Conservation (phyloP, 2,888 invertebrate genomes). For the Ornithoptera priamus region DNA sequence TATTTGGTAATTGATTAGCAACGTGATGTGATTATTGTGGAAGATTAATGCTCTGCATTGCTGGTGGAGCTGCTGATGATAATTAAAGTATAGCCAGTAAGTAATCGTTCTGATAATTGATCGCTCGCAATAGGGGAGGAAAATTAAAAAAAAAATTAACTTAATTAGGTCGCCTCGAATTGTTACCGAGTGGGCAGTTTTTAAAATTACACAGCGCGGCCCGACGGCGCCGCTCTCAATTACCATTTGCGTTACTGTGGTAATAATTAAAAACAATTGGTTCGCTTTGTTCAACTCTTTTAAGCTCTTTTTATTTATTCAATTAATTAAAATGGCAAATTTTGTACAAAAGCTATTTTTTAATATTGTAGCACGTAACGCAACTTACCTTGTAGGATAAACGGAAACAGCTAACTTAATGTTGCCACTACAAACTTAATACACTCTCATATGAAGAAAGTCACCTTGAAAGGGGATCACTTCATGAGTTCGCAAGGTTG, state of each 20-base stretch:
- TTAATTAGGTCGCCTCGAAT: constrained; percentile 18
- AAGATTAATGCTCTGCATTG: too few relatives aligned
- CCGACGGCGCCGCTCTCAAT: background rate
- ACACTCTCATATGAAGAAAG: too few relatives aligned
- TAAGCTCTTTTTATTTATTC: background rate
- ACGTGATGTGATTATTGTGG: too few relatives aligned
- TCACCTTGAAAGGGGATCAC: too few relatives aligned
- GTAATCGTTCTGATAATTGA: background rate
- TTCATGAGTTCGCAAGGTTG: too few relatives aligned
- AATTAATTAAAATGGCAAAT: too few relatives aligned
- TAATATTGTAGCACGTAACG: too few relatives aligned
- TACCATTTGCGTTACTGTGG: constrained; percentile 4
- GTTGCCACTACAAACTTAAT: too few relatives aligned
- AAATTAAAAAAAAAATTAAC: constrained; percentile 14
- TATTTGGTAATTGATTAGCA: too few relatives aligned
- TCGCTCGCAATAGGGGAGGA: background rate
- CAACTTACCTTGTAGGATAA: too few relatives aligned
- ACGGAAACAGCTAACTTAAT: too few relatives aligned
- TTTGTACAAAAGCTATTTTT: too few relatives aligned
- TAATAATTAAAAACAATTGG: background rate
- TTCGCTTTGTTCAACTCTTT: background rate
- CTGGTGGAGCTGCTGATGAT: background rate
- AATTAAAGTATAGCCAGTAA: background rate
- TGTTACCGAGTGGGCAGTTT: constrained; percentile 10
- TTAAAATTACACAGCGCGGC: constrained; percentile 4